Conservation (phyloP, 1,140 invertebrate genomes). For the Micrasema longulum region DNA sequence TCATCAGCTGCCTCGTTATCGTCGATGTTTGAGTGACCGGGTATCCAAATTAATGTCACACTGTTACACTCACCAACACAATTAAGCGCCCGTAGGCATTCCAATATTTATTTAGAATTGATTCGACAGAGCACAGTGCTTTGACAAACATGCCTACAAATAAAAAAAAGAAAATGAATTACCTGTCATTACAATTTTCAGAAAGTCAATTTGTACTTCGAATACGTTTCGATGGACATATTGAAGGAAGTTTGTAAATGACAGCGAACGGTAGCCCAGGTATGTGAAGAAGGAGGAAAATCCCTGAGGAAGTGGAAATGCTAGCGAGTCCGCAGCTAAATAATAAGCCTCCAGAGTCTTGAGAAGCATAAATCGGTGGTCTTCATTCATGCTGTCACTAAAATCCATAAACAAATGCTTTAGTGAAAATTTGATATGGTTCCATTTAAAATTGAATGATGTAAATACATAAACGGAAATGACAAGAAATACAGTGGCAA, state of each 20-base stretch:
- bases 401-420: slow-evolving; percentile 52
- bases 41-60: no score
- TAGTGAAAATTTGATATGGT: no score
- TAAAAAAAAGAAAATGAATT: no score
- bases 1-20: no score
- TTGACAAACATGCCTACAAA: neutral
- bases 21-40: no score
- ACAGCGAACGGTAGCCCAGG: slow-evolving; percentile 81
- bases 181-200: slow-evolving; percentile 86
- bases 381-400: slow-evolving; percentile 79
- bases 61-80: no score
- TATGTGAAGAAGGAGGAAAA: slow-evolving; percentile 90
- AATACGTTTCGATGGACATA: slow-evolving; percentile 85
- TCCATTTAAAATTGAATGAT: no score
- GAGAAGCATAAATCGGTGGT: slow-evolving; percentile 77
- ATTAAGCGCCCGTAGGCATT: no score
- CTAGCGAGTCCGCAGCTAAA: slow-evolving; percentile 80
- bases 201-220: slow-evolving; percentile 87
- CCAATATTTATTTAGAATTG: no score
- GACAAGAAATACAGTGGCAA: no score
- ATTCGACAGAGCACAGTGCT: no score
- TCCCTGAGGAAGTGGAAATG: slow-evolving; percentile 85
- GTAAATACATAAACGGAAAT: no score
- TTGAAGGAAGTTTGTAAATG: slow-evolving; percentile 81
- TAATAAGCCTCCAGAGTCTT: slow-evolving; percentile 81